These are phyloP conservation scores for Drosophila ironensis DNA, from an alignment of 1,140 invertebrate genomes.

Conservation along the genomic window DNA sequence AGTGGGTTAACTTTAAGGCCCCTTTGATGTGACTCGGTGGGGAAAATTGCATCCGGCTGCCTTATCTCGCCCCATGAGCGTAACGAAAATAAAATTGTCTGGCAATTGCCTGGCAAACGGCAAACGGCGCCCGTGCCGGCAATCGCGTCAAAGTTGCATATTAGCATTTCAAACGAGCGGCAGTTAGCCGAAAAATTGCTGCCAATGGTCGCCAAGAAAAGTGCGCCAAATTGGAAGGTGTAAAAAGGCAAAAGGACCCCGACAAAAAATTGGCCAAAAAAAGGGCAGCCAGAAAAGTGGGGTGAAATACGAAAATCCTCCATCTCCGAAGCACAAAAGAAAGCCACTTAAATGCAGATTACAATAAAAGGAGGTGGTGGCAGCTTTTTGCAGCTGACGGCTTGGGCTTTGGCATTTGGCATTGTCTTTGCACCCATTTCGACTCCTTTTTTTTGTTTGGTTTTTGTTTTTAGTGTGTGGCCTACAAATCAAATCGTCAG, in stretches of 20 bases:
- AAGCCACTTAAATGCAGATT: slow-evolving; percentile 79
- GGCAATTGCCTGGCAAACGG: slow-evolving; percentile 55
- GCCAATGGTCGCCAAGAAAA: slow-evolving; percentile 67
- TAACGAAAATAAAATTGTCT: slow-evolving; percentile 75
- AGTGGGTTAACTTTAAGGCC: slow-evolving; percentile 15
- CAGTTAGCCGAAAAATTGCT: slow-evolving; percentile 77
- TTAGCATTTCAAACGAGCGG: slow-evolving; percentile 78
- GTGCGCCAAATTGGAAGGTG: slow-evolving; percentile 73
- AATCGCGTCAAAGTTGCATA: slow-evolving; percentile 76
- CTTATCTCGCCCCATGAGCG: slow-evolving; percentile 44
- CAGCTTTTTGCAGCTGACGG: slow-evolving; percentile 55
- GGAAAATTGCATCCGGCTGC: slow-evolving; percentile 42
- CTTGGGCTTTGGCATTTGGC: slow-evolving; percentile 48
- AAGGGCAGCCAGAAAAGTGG: too few species aligned
- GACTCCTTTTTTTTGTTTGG: background rate
- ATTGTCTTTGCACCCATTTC: slow-evolving; percentile 6
- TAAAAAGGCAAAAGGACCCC: slow-evolving; percentile 19
- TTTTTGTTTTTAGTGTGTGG: slow-evolving; percentile 10
- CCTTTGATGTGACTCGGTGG: slow-evolving; percentile 24
- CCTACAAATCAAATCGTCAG: slow-evolving; percentile 62
- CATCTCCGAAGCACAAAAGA: slow-evolving; percentile 54
- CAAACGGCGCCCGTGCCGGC: slow-evolving; percentile 19
- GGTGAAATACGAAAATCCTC: slow-evolving; percentile 2
- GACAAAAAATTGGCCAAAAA: slow-evolving; percentile 1
- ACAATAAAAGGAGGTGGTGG: slow-evolving; percentile 56